These are phyloP conservation scores for Protodeltote pygarga DNA, from an alignment of 2,888 invertebrate genomes.

Conservation along the genomic window DNA sequence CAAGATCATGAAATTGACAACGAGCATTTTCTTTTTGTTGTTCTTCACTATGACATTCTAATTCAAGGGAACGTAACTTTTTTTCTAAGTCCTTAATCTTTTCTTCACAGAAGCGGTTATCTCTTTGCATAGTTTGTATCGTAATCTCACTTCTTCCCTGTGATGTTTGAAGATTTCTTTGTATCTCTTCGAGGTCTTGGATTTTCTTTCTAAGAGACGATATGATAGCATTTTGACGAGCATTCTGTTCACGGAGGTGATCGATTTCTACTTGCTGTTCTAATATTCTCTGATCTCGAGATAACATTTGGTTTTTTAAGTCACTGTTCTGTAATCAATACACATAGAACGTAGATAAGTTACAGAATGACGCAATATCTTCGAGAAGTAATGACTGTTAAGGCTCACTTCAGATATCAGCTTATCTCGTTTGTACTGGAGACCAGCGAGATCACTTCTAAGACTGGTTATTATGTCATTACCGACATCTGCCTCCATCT, in stretches of 20 bases:
- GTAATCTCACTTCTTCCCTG: slow-evolving; percentile 90
- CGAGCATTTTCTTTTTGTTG: slow-evolving; percentile 91
- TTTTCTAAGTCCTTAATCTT: slow-evolving; percentile 92
- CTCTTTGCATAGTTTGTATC: slow-evolving; percentile 91
- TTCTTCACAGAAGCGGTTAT: slow-evolving; percentile 91
- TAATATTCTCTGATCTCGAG: slow-evolving; percentile 90
- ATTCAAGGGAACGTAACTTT: slow-evolving; percentile 90
- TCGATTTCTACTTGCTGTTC: slow-evolving; percentile 94
- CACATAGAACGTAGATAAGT: not conserved
- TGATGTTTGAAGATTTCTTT: slow-evolving; percentile 88
- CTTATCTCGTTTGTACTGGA: slow-evolving; percentile 94
- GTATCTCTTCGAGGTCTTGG: slow-evolving; percentile 92
- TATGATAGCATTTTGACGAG: slow-evolving; percentile 93
- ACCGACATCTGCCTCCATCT: slow-evolving; percentile 86
- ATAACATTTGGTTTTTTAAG: slow-evolving; percentile 90
- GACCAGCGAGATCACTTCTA: slow-evolving; percentile 93
- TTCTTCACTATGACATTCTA: slow-evolving; percentile 91
- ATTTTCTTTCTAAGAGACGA: slow-evolving; percentile 93
- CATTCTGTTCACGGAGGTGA: slow-evolving; percentile 92
- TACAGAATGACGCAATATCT: not conserved
- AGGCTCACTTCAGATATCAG: slow-evolving; percentile 90
- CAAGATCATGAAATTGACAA: slow-evolving; percentile 90
- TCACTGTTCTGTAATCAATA: slow-evolving; percentile 88
- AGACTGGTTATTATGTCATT: slow-evolving; percentile 92
- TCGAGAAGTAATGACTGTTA: not conserved